These are phyloP conservation scores for Pyrgus malvae DNA, from an alignment of 2,888 invertebrate genomes.

Conservation along the genomic window DNA sequence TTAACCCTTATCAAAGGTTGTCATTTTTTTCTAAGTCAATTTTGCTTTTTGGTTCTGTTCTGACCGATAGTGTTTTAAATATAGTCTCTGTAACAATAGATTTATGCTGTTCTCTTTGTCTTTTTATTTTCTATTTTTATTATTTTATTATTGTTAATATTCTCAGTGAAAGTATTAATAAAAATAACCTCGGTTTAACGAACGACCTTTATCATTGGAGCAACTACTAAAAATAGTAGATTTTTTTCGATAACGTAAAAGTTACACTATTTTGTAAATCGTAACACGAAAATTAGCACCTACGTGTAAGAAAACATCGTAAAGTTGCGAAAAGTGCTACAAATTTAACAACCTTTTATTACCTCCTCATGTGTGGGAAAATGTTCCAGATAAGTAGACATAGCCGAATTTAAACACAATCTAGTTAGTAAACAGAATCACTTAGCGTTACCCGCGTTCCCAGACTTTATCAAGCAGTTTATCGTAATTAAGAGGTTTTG, in stretches of 20 bases:
- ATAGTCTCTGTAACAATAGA: no score
- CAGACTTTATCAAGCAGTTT: conserved; percentile 1
- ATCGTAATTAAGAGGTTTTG: background rate
- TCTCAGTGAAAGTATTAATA: no score
- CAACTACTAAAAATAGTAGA: no score
- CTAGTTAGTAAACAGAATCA: background rate
- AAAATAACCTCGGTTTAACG: no score
- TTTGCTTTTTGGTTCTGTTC: no score
- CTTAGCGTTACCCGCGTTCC: background rate
- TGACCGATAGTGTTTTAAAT: no score
- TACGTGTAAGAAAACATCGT: background rate
- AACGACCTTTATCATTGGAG: no score
- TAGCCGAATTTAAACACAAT: conserved; percentile 6
- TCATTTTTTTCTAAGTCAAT: no score
- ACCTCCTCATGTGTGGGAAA: conserved; percentile 6
- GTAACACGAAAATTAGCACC: background rate
- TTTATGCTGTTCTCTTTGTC: no score
- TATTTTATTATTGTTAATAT: no score
- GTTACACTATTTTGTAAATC: background rate
- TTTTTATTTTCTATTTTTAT: no score
- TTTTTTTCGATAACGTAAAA: background rate
- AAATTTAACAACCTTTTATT: conserved; percentile 14
- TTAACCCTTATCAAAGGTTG: no score
- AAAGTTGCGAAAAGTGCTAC: conserved; percentile 7
- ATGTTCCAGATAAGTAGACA: background rate